Evolutionary conservation across 2,888 invertebrate species (phyloP), one percentile per base, ranked within the genome.

Genomic region (Noctua comes): DNA sequence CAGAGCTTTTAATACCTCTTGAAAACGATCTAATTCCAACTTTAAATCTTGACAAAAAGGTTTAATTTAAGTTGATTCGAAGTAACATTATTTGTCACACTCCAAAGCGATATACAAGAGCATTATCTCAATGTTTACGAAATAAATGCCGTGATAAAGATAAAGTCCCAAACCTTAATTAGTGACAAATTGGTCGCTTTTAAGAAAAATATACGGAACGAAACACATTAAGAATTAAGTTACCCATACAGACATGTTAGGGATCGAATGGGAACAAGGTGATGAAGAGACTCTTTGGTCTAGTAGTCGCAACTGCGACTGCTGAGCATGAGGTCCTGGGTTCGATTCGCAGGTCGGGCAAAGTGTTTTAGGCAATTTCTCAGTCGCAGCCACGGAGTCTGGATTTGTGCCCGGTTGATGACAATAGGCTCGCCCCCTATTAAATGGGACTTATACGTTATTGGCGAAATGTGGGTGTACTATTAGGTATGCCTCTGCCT

Each of bases 141-240:
- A 91, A 91, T 92, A 92, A 93, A 93, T 91, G 88, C 87, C 87
- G 84, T 83, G 91, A 93, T 94, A 92, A 93, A 94, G 93, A 94
- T 94, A 93, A 93, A 87, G 59, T 73, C 81, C 87, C 87, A 92
- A 91, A 88, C 87, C 87, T 89, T 95, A 94, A 94, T 94, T 94
- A 93, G 91, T 93, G 93, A 95, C 94, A 94, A 95, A 95, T 94
- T 93, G 93, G 90, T 90, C 87, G 81, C 86, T 84, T 90, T 83
- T 87, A 88, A 85, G 88, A 89, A 90, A 92, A 91, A 89, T 91
- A 91, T 87, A 87, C 86, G 84, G 86, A 82, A 88, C 84, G 83
- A 90, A 88, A 90, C 83, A 79, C 90, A 90, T 91, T 90, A 89
- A 91, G 85, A 87, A 73, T 80, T 80, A 83, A 73, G 68, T 73